Base-by-base conservation (phyloP, 2,888 invertebrate genomes). In the Argynnis bischoffii region DNA sequence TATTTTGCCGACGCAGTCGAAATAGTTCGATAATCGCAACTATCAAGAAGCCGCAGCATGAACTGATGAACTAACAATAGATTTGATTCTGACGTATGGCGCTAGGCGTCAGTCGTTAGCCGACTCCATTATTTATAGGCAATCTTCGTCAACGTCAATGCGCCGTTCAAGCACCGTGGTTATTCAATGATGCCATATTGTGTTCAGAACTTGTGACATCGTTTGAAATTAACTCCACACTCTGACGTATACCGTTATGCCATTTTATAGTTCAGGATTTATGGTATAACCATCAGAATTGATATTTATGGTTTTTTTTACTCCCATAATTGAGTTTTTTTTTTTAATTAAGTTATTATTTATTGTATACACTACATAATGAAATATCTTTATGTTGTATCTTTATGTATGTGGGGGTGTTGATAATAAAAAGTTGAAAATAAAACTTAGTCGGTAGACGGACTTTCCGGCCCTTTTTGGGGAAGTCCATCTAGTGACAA, bases 131-230 rank as follows among this genome's bases (percentile, higher is more conserved):
- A 75, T 75, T 75, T 76, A 75, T 74, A 71, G 75, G 71, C 73
- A 72, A 76, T 74, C 76, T 76, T 76, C 75, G 73, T 75, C 73
- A 74, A 70, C 68, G 73, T 74, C 75, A 76, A 68, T 72, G 72
- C 55, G 57, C 69, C 67, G 69, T 66, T 67, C 64, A 64, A 69
- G 69, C 66, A 63, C 64, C 60, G 64, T 63, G 70, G 67, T 69
- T 69, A 69, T 71, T 68, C 69, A 68, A 69, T 69, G 64, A 69
- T 68, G 66, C 68, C 56, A 66, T 68, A 72, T 74, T 72, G 68
- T 69, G 63, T 72, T 72, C 63, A 55, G 26, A 63, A 71, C 69
- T 65, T 59, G 65, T 70, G 70, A 69, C 60, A 68, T 64, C 59
- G 65, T 66, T 66, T 66, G 66, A 66, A 67, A 70, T 70, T 69